Percentiles rank a stretch among this genome's conserved stretches.
These are phyloP conservation scores for Neomicropteryx cornuta DNA, from an alignment of 1,140 invertebrate genomes.

Conservation along the genomic window DNA sequence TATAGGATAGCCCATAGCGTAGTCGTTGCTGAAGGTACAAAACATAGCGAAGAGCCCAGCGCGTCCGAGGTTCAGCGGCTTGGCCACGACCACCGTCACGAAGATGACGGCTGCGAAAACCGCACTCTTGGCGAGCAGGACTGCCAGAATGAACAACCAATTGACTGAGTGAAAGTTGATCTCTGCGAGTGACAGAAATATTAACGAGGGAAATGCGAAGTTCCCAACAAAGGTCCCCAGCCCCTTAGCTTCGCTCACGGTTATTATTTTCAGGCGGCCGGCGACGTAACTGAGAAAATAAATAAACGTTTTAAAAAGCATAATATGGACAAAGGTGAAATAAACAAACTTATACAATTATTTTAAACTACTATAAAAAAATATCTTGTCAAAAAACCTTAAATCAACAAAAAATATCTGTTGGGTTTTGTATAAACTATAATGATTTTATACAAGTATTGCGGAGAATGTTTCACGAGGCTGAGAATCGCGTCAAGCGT, in stretches of 20 bases:
- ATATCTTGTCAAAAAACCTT: neutral
- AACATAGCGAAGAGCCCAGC: conserved; percentile 91
- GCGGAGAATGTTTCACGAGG: neutral
- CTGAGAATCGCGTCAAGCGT: too few species aligned
- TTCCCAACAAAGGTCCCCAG: conserved; percentile 88
- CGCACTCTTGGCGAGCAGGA: conserved; percentile 75
- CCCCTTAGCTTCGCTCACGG: conserved; percentile 78
- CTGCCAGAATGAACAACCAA: conserved; percentile 79
- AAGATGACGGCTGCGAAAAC: conserved; percentile 77
- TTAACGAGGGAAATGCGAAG: conserved; percentile 83
- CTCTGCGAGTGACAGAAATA: conserved; percentile 82
- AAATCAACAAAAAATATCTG: neutral
- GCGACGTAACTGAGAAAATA: conserved; percentile 75
- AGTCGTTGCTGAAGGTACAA: conserved; percentile 95
- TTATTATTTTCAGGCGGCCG: conserved; percentile 74
- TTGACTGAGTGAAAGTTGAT: conserved; percentile 77
- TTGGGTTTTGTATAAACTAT: neutral
- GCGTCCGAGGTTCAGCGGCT: conserved; percentile 68
- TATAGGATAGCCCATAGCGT: conserved; percentile 93
- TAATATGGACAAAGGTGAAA: too few species aligned
- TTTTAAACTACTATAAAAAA: neutral
- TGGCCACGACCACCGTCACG: conserved; percentile 66
- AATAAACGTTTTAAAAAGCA: too few species aligned
- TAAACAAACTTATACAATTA: neutral
- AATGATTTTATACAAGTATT: neutral